Evolutionary conservation across 1,140 invertebrate genomes (phyloP), one percentile per base, ranked within the genome.

Genomic region (Elysia chlorotica): DNA sequence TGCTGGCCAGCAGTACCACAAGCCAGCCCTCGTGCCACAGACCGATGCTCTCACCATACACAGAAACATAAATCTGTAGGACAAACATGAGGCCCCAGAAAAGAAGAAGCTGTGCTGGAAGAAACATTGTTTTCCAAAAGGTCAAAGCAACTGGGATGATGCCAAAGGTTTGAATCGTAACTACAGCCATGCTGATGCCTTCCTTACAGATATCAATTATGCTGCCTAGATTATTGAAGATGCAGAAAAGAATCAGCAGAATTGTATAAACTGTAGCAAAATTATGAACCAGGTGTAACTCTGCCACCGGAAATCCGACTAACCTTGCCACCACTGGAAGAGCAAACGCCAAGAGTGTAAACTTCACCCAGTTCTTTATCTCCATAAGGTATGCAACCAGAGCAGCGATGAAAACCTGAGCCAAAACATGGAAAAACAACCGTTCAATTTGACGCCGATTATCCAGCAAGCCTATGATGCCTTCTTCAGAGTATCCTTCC

Each of bases 311-410:
- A 38, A 88, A 83, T 61, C 87, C 85, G 57, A 83, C 82, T 30
- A 90, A 75, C 56, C 89, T 79, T 10, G 88, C 89, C 66, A 89
- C 78, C 30, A 90, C 85, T 1, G 90, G 90, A 21, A 89, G 75
- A 4, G 87, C 83, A 81, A 89, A 90, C 0, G 88, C 82, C 0
- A 90, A 80, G 19, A 89, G 74, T 25, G 85, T 75, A 59, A 84
- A 80, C 57, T 82, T 80, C 17, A 79, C 75, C 77, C 86, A 87
- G 66, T 87, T 84, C 63, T 87, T 85, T 6, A 90, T 83, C 59
- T 89, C 85, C 6, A 90, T 77, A 23, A 90, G 79, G 74, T 87
- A 89, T 19, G 85, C 83, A 2, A 89, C 85, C 14, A 87, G 67
- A 5, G 87, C 83, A 4, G 85, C 85, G 14, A 90, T 84, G 28